Evolutionary conservation across 2,888 invertebrate species (phyloP).

Genomic region (Caenorhabditis parvicauda): DNA sequence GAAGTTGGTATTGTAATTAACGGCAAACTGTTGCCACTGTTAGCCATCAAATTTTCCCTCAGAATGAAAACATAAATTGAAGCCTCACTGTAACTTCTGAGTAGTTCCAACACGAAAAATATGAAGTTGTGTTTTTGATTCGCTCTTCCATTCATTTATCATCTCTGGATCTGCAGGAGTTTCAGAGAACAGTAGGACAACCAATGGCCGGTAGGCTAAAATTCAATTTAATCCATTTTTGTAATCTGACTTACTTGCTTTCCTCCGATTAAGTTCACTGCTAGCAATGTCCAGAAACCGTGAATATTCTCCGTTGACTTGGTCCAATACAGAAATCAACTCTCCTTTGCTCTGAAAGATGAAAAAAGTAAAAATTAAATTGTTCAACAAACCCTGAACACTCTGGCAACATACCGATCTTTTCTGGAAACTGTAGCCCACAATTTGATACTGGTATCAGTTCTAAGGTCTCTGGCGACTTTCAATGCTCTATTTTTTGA

Average conservation of each 20-base stretch:
- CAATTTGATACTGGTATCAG: constrained; percentile 18
- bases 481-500: constrained; percentile 24
- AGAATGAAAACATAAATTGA: not conserved
- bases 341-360: constrained; percentile 23
- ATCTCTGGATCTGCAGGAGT: constrained; percentile 18
- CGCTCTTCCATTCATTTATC: constrained; percentile 24
- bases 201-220: constrained; percentile 29
- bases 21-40: too few species aligned
- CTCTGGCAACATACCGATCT: constrained; percentile 26
- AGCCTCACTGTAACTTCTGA: constrained; percentile 14
- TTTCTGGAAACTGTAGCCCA: constrained; percentile 22
- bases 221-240: not conserved
- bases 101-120: constrained; percentile 31
- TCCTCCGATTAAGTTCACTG: constrained; percentile 22
- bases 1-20: too few species aligned
- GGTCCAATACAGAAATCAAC: constrained; percentile 15
- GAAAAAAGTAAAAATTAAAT: too few species aligned
- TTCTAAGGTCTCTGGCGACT: constrained; percentile 24
- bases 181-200: constrained; percentile 33
- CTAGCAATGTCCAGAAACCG: constrained; percentile 25
- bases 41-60: too few species aligned
- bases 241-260: constrained; percentile 8
- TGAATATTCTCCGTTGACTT: constrained; percentile 26
- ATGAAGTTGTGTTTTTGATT: constrained; percentile 22
- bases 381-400: constrained; percentile 9